Base-by-base conservation (phyloP, 1,140 invertebrate genomes). In the Lasioglossum albipes region DNA sequence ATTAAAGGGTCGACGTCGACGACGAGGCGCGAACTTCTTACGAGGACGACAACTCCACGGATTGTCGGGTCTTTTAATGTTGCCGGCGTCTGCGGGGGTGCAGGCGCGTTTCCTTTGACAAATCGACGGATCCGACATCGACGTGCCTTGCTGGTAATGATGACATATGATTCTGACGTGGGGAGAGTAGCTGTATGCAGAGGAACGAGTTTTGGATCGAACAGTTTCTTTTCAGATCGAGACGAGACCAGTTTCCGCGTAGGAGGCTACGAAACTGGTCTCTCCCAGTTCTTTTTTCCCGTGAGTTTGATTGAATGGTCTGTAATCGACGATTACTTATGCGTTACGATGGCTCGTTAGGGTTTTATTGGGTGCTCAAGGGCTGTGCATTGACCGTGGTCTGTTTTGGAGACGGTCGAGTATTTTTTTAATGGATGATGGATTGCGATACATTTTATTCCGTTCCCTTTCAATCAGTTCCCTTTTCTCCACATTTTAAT, bases 31-130 rank as follows among this genome's bases (percentile, higher is more conserved):
- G 31, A 49, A 45, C 6, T 57, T 73, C 41, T 42, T 62, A 13
- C n/a, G 18, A 18, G 16, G 22, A 31, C 27, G 77, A n/a, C n/a
- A 52, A 52, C 36, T 70, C 62, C 49, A 65, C 49, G 77, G 62
- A 41, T 74, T 62, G 70, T 36, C 59, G 77, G 70, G 77, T 79
- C 70, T 79, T 79, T 79, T 79, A 79, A 74, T 49, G 77, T n/a
- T 42, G 49, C 54, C 36, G 41, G 62, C 9, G 45, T 12, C 45
- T 10, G 45, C 10, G 45, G 13, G 45, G 45, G 45, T 49, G 45
- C 10, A 49, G 45, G 13, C 45, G 22, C 49, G 49, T 74, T 49
- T 18, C 42, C 62, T 65, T 65, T 65, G 62, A 65, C 62, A 65
- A 41, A 65, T 65, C 62, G 62, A 65, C 31, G 31, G 31, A 20